phyloP scores from a whole-genome alignment of 2,888 invertebrate species.

The Aspidiotus rigidus region DNA sequence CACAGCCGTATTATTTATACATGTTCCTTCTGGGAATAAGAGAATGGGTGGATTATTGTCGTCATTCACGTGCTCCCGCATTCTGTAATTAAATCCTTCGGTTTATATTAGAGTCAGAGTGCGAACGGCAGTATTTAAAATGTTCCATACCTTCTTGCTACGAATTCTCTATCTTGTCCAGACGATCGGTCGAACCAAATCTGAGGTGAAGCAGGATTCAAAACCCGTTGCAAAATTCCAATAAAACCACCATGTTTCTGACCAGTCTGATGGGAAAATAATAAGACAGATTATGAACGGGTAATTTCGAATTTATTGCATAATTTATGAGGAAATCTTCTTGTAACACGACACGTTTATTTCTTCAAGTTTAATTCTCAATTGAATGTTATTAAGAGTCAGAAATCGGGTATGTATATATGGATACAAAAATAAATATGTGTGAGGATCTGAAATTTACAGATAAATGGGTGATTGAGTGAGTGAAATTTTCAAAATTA shows the following conservation, averaged over 20 bases:
- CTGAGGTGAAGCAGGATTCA: slow-evolving; percentile 88
- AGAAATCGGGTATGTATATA: neutral
- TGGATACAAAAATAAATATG: slow-evolving; percentile 1
- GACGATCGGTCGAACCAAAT: slow-evolving; percentile 98
- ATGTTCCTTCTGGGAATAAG: slow-evolving; percentile 98
- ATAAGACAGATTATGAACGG: neutral
- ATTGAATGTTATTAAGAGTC: too few species aligned
- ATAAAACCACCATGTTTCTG: slow-evolving; percentile 91
- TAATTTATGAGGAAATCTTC: too few species aligned
- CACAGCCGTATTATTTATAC: slow-evolving; percentile 98
- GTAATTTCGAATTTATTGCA: neutral
- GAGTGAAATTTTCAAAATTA: neutral
- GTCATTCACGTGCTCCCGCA: slow-evolving; percentile 77
- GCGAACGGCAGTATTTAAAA: neutral
- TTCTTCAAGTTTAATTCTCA: too few species aligned
- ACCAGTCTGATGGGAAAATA: slow-evolving; percentile 62
- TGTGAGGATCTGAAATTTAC: neutral
- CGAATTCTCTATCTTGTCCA: slow-evolving; percentile 81
- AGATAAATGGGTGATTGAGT: neutral
- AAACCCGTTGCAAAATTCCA: slow-evolving; percentile 82
- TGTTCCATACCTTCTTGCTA: slow-evolving; percentile 61
- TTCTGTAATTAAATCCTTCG: slow-evolving; percentile 1
- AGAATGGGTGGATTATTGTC: slow-evolving; percentile 89
- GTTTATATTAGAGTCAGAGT: neutral
- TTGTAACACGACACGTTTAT: too few species aligned